A percentile compares a stretch with the other conserved stretches of the same genome.
Conservation (phyloP, 2,113 vertebrate species). For the Trinectes maculatus region DNA sequence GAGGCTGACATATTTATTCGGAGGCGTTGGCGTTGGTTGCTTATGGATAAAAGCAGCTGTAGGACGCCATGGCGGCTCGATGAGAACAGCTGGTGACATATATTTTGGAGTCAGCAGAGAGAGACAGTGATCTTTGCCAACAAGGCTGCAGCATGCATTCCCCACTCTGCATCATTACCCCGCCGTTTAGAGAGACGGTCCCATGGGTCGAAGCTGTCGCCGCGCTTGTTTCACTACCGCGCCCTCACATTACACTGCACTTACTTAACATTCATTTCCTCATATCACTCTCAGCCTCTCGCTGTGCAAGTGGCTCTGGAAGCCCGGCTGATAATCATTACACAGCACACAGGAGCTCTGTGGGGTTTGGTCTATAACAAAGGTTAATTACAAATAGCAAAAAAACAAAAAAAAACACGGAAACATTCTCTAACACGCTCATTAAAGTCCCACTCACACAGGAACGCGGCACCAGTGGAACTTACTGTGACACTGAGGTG, state of each 20-base stretch:
- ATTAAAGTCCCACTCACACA: slow-evolving; percentile 9
- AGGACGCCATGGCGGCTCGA: slow-evolving; percentile 19
- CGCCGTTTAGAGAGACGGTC: slow-evolving; percentile 51
- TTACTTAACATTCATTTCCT: slow-evolving; percentile 66
- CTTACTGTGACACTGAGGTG: slow-evolving; percentile 69
- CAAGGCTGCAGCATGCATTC: slow-evolving; percentile 65
- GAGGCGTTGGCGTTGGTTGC: neutral
- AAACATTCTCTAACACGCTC: slow-evolving; percentile 28
- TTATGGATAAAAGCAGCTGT: slow-evolving; percentile 6
- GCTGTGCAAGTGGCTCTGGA: slow-evolving; percentile 33
- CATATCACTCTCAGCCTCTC: slow-evolving; percentile 39
- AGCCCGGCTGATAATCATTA: slow-evolving; percentile 38
- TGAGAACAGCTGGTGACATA: slow-evolving; percentile 53
- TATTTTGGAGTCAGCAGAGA: slow-evolving; percentile 71
- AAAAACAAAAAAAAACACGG: slow-evolving; percentile 7
- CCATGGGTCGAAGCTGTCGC: slow-evolving; percentile 59
- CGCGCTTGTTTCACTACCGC: slow-evolving; percentile 65
- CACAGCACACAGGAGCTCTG: slow-evolving; percentile 15
- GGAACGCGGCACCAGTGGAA: slow-evolving; percentile 9
- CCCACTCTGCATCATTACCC: slow-evolving; percentile 69
- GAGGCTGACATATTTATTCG: neutral
- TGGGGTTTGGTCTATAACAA: slow-evolving; percentile 28
- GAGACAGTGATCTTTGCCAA: slow-evolving; percentile 60
- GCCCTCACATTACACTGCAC: slow-evolving; percentile 43
- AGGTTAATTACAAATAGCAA: slow-evolving; percentile 46